Base-by-base conservation (phyloP, 2,113 vertebrate species). In the Sterna hirundo region DNA sequence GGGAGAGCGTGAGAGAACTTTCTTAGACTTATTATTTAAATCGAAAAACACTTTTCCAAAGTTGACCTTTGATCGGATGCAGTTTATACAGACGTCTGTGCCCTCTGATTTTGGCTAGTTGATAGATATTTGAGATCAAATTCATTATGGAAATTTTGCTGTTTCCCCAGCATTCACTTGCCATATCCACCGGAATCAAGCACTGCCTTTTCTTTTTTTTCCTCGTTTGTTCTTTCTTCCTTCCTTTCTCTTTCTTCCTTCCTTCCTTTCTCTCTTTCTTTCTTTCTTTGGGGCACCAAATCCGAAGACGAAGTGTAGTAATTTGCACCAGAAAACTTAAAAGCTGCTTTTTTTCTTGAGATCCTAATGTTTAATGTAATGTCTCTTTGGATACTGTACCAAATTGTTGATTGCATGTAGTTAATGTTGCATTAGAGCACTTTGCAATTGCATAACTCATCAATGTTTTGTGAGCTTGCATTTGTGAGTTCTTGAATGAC, bases 381-480 rank as follows among this genome's bases (percentile, higher is more conserved):
- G 98, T 98, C 98, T 98, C 94, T 98, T 97, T 97, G 96, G 96
- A 98, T 97, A 97, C 97, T 98, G 97, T 98, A 98, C 97, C 97
- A 98, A 98, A 98, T 98, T 85, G 98, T 98, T 98, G 98, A 96
- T 98, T 98, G 98, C 98, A 98, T 99, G 98, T 98, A 97, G 98
- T 98, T 98, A 98, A 98, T 98, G 98, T 99, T 99, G 99, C 98
- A 99, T 99, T 99, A 98, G 98, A 98, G 98, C 98, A 99, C 98
- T 98, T 98, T 98, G 98, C 98, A 98, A 95, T 98, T 98, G 98
- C 99, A 98, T 98, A 97, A 98, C 98, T 98, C 98, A 98, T 98
- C 97, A 91, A 97, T 98, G 98, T 99, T 98, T 98, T 98, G 99
- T 99, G 98, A 99, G 98, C 99, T 99, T 98, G 98, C 98, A 95